A percentile compares a stretch with the other conserved stretches of the same genome.
Conservation (phyloP, 2,113 vertebrate species). For the Pelmatolapia mariae region DNA sequence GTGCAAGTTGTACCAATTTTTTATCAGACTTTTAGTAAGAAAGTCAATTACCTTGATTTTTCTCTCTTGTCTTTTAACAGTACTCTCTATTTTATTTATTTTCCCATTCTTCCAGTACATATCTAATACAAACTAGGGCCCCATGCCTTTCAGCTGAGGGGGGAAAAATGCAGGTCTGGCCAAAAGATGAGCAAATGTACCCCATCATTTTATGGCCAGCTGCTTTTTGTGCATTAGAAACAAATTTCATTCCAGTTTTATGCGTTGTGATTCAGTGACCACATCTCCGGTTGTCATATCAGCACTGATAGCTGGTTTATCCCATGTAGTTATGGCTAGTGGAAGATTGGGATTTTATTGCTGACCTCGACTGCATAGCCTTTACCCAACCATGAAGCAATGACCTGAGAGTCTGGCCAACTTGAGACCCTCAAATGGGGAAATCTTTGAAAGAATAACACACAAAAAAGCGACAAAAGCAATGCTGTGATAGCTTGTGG, state of each 20-base stretch:
- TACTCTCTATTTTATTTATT: background rate
- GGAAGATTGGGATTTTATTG: background rate
- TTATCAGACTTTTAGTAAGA: background rate
- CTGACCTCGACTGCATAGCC: background rate
- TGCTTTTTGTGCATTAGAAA: background rate
- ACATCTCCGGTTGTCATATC: background rate
- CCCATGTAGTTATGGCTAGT: background rate
- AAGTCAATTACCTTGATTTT: background rate
- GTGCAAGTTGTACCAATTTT: background rate
- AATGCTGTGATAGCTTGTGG: conserved; percentile 3
- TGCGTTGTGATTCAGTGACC: background rate
- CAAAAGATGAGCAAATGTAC: conserved; percentile 18
- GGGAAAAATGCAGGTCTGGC: background rate
- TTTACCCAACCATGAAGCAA: background rate
- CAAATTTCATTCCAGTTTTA: background rate
- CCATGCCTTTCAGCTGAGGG: background rate
- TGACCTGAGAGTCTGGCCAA: background rate
- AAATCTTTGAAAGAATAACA: conserved; percentile 33
- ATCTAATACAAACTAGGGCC: background rate
- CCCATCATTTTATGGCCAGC: background rate
- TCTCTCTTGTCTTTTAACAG: background rate
- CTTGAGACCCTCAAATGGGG: background rate
- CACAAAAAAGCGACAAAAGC: conserved; percentile 14
- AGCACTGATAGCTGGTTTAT: background rate
- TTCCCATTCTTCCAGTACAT: background rate